Percentiles rank a stretch among this genome's conserved stretches.
These are phyloP conservation scores for Drosophila nigromelanica DNA, from an alignment of 1,140 invertebrate genomes.

Conservation along the genomic window DNA sequence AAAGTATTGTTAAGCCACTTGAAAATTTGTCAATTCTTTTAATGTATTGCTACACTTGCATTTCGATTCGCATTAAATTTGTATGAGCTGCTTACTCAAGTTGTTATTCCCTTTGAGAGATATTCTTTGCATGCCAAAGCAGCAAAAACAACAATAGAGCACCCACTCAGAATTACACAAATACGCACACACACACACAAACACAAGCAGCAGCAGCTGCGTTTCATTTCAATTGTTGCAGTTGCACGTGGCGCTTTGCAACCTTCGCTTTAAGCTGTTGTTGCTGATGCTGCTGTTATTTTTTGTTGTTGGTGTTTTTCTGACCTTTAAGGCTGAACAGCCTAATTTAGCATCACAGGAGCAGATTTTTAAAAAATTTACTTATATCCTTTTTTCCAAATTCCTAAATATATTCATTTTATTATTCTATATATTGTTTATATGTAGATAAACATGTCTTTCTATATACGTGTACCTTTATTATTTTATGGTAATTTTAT, in stretches of 20 bases:
- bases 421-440: conserved; percentile 25
- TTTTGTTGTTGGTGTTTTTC: conserved; percentile 16
- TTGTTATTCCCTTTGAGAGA: conserved; percentile 1
- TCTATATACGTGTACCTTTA: conserved; percentile 54
- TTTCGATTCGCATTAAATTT: background rate
- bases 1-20: too few species aligned
- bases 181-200: background rate
- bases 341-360: conserved; percentile 58
- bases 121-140: conserved; percentile 34
- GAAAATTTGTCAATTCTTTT: too few species aligned
- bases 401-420: conserved; percentile 39
- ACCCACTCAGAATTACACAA: conserved; percentile 8
- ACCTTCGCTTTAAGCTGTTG: conserved; percentile 25
- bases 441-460: conserved; percentile 2
- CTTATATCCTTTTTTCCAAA: conserved; percentile 23
- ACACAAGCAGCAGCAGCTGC: conserved; percentile 41
- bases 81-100: background rate
- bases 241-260: conserved; percentile 25
- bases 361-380: background rate
- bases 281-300: conserved; percentile 4
- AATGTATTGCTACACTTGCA: background rate
- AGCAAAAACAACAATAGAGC: conserved; percentile 23
- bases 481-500: conserved; percentile 74
- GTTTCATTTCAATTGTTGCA: conserved; percentile 72
- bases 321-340: conserved; percentile 51